Evolutionary conservation across 2,888 invertebrate species (phyloP), one percentile per base, ranked within the genome.

Genomic region (Aporophyla nigra): DNA sequence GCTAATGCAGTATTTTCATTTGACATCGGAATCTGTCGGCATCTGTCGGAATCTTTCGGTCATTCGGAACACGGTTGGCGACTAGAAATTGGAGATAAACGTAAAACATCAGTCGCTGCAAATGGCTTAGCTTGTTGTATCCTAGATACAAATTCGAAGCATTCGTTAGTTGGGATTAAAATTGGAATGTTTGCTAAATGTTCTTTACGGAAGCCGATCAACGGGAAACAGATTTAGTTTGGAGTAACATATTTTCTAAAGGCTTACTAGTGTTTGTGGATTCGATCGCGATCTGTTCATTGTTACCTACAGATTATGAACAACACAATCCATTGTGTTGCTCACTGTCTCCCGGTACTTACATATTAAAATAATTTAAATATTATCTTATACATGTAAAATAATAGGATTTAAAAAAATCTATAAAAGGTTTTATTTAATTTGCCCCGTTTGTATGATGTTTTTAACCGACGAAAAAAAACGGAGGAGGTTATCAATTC

Each of bases 131-230:
- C 67, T 80, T 72, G 71, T 83, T 87, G 83, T 86, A 77, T 63
- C 62, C 74, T 67, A 78, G 81, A 81, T 85, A 82, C 82, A 66
- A 63, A 68, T 76, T 83, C 76, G 77, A 78, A 86, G 86, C 89
- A 88, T 88, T 88, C 83, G 87, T 89, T 89, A 88, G 66, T 73
- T 21, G 33, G 68, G 65, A 84, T 82, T 76, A 84, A 71, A 80
- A 75, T 16, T 53, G 53, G 33, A 66, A 56, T 56, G 33, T 59
- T 79, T 62, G 67, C 70, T 79, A 51, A 69, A 76, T 81, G 27
- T 40, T 81, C 46, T 59, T 56, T 33, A n/a, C 24, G 53, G 14
- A 61, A 82, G 43, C 74, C 70, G 70, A 84, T 84, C 75, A 84
- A 61, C 19, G 46, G n/a, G 53, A 2, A 62, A 66, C 43, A 59